A percentile compares a stretch with the other conserved stretches of the same genome.
phyloP scores from a whole-genome alignment of 2,888 invertebrate species.

The Nesidiocoris tenuis region DNA sequence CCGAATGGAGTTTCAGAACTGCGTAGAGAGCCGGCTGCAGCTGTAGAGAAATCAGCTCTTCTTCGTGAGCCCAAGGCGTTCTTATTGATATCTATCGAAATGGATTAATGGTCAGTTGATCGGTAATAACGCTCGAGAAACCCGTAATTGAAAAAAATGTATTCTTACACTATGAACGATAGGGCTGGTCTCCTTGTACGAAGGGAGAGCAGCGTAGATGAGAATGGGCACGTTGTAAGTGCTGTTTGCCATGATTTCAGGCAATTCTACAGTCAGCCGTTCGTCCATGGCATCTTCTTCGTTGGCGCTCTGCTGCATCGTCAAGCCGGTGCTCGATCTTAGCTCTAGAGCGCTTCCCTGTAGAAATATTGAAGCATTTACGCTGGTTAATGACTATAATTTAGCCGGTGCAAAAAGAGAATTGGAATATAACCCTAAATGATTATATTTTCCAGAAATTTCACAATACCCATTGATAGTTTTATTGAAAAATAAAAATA shows the following conservation, averaged over 20 bases:
- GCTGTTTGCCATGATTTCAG: constrained; percentile 66
- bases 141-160: neutral
- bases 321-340: constrained; percentile 65
- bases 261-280: constrained; percentile 61
- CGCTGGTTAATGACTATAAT: too few species aligned
- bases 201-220: constrained; percentile 72
- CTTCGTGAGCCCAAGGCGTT: constrained; percentile 71
- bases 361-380: too few species aligned
- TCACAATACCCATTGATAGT: too few species aligned
- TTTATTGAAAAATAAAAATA: too few species aligned
- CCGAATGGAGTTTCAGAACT: constrained; percentile 79
- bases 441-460: too few species aligned
- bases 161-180: constrained; percentile 68
- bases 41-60: constrained; percentile 71
- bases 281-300: constrained; percentile 55
- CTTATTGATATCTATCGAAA: constrained; percentile 43
- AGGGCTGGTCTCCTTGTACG: constrained; percentile 67
- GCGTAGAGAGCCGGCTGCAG: constrained; percentile 82
- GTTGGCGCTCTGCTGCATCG: constrained; percentile 58
- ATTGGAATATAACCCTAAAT: too few species aligned
- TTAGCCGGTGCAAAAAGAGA: too few species aligned
- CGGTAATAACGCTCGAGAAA: constrained; percentile 3
- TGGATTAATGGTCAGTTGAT: neutral
- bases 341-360: constrained; percentile 56
- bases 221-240: constrained; percentile 58